Conservation (phyloP, 1,140 invertebrate genomes). For the Ooceraea biroi region DNA sequence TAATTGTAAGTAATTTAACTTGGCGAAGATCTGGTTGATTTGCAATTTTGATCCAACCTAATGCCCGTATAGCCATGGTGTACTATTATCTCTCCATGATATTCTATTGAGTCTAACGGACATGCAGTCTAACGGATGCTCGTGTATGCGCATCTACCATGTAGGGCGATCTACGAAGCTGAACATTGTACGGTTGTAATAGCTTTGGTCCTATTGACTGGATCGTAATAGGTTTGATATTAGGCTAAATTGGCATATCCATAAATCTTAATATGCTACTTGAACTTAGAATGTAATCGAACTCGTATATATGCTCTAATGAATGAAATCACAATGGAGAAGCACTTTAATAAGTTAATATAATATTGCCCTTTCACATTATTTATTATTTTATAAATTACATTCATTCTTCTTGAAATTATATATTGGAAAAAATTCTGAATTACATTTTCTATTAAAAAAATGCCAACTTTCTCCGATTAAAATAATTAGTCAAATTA, state of each 20-base stretch:
- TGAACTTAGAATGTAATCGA: neutral
- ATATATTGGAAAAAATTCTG: too few species aligned
- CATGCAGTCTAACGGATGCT: conserved; percentile 41
- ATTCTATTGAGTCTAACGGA: conserved; percentile 55
- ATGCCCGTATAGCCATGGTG: conserved; percentile 19
- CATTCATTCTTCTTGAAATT: too few species aligned
- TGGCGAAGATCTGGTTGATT: conserved; percentile 23
- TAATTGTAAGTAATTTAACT: conserved; percentile 10
- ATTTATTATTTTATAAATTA: too few species aligned
- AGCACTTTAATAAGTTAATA: conserved; percentile 19
- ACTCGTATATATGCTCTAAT: neutral
- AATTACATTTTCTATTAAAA: too few species aligned
- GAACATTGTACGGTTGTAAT: conserved; percentile 56
- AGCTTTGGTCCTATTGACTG: conserved; percentile 45
- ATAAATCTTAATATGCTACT: conserved; percentile 21
- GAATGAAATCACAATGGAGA: neutral
- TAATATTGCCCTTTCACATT: neutral
- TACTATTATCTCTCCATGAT: conserved; percentile 49
- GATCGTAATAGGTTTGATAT: conserved; percentile 34
- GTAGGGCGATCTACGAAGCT: conserved; percentile 40
- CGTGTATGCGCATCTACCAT: conserved; percentile 26
- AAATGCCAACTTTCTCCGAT: neutral
- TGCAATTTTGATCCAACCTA: conserved; percentile 36
- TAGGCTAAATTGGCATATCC: conserved; percentile 44
- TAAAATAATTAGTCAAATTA: neutral